phyloP scores from a whole-genome alignment of 2,888 invertebrate species.

The Ophonus ardosiacus region DNA sequence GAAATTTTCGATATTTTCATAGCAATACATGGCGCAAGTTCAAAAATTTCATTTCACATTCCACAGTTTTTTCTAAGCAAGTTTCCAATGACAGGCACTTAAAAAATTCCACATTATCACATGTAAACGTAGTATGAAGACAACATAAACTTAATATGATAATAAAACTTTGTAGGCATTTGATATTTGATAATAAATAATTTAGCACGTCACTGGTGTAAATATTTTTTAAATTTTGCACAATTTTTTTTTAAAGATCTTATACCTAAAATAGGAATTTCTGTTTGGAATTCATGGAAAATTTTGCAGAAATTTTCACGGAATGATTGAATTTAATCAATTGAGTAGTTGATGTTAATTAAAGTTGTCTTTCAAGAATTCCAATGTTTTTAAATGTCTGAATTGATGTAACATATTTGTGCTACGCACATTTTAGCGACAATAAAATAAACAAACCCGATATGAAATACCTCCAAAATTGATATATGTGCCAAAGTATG shows the following conservation, averaged over 20 bases:
- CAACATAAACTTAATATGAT: conserved; percentile 32
- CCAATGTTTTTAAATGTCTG: conserved; percentile 62
- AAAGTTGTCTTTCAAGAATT: conserved; percentile 48
- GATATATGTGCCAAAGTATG: conserved; percentile 63
- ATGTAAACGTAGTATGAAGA: conserved; percentile 47
- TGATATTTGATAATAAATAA: conserved; percentile 20
- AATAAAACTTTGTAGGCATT: conserved; percentile 23
- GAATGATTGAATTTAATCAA: conserved; percentile 41
- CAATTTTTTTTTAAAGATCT: conserved; percentile 3
- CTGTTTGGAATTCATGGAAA: background rate
- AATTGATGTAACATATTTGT: conserved; percentile 56
- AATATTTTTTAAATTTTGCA: conserved; percentile 16
- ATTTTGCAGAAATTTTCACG: background rate
- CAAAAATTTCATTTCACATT: conserved; percentile 60
- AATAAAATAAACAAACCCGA: conserved; percentile 49
- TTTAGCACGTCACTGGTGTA: conserved; percentile 24
- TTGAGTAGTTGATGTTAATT: conserved; percentile 44
- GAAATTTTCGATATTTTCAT: conserved; percentile 54
- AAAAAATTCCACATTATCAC: conserved; percentile 53
- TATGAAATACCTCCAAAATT: conserved; percentile 56
- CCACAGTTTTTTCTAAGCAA: conserved; percentile 47
- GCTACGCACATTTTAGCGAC: conserved; percentile 48
- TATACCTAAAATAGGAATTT: background rate
- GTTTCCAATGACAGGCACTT: conserved; percentile 52
- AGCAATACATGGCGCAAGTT: conserved; percentile 61